Conservation (phyloP, 53 echinoderm and acorn worm genomes). For the Echinometra lucunter region DNA sequence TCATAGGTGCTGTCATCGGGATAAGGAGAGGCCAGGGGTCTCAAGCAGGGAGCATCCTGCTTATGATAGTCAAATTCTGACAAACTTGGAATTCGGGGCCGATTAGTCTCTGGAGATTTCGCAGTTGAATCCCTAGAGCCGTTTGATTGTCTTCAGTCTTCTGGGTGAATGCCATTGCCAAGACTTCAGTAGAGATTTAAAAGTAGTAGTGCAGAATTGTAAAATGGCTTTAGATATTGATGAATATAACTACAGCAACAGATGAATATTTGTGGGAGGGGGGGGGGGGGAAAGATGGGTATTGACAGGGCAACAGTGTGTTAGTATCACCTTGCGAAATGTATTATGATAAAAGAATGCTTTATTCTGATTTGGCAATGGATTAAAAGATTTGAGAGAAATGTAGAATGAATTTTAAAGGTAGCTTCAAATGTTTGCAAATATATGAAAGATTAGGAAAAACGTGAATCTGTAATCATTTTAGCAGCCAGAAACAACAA, state of each 20-base stretch:
- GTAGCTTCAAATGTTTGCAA: background rate
- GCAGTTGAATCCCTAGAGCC: background rate
- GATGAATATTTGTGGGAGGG: background rate
- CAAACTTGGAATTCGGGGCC: background rate
- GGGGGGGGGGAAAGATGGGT: background rate
- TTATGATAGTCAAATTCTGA: background rate
- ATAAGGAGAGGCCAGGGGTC: background rate
- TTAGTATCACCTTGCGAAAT: background rate
- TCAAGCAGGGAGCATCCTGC: background rate
- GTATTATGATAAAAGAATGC: background rate
- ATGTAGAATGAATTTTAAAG: background rate
- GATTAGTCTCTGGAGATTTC: background rate
- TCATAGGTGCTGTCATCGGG: background rate
- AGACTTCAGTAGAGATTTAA: background rate
- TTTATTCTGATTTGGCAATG: background rate
- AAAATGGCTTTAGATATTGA: background rate
- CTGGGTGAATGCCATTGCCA: background rate
- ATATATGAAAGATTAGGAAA: background rate
- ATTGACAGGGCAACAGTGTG: background rate
- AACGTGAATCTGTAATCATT: no score
- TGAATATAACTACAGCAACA: constrained; percentile 11
- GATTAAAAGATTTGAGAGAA: background rate
- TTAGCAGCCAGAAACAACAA: no score
- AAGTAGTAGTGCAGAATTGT: background rate
- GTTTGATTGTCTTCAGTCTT: background rate